Evolutionary conservation across 2,797 vertebrate species (phyloP), one percentile per base, ranked within the genome.

Genomic region (Thalassophryne amazonica): DNA sequence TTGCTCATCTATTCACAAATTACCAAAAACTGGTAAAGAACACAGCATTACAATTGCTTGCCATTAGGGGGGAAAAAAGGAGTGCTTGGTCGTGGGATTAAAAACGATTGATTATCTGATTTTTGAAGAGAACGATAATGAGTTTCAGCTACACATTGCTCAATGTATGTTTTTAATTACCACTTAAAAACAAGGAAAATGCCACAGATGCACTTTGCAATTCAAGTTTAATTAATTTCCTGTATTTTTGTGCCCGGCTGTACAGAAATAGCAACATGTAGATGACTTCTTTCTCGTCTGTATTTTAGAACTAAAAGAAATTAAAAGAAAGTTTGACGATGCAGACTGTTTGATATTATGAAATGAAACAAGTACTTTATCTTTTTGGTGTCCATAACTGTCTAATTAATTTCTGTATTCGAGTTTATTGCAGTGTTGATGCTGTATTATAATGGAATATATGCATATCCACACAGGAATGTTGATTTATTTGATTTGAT

Each of bases 31-130:
- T n/a, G n/a, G n/a, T n/a, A n/a, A n/a, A n/a, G n/a, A n/a, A n/a
- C n/a, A n/a, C n/a, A n/a, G n/a, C n/a, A n/a, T n/a, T n/a, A n/a
- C n/a, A n/a, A n/a, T n/a, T n/a, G n/a, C n/a, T n/a, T n/a, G n/a
- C n/a, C n/a, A n/a, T n/a, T n/a, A n/a, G n/a, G n/a, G n/a, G n/a
- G n/a, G n/a, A n/a, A n/a, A n/a, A n/a, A 9, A 7, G 16, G 15
- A 11, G 15, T 24, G 8, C 14, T 55, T 3, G 2, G 34, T 8
- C 19, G 9, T 1, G 3, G 11, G 41, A 80, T 81, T 76, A 81
- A 65, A 74, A 80, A 20, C 3, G 49, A 84, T 81, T 60, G 78
- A 87, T 72, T 76, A 48, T 51, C 14, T 68, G 49, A 62, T 34
- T 23, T n/a, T 34, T 12, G 27, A 67, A 40, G 21, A 13, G 24